Evolutionary conservation across 2,113 vertebrate species (phyloP), one percentile per base, ranked within the genome.

Genomic region (Oncorhynchus keta): DNA sequence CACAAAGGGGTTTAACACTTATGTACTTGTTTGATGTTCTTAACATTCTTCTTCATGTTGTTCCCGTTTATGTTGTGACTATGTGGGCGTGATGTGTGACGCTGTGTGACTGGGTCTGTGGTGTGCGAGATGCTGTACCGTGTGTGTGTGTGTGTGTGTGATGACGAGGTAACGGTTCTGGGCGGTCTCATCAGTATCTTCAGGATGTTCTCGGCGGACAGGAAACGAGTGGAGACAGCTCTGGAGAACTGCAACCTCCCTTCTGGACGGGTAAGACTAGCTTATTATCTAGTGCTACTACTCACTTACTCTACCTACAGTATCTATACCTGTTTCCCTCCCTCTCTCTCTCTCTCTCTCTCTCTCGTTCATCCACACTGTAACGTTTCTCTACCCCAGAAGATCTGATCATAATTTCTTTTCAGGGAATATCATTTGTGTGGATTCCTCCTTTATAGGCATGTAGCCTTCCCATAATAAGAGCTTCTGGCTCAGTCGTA

Each of bases 221-320:
- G 97, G 88, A 98, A 98, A 80, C 91, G 97, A 57, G 96, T 99
- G 28, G 97, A 99, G 90, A 98, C 96, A 0, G 97, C 97, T 0
- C 85, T 99, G 88, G 97, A 99, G 86, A 95, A 95, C 86, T 99
- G 97, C 82, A 95, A 93, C 89, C 96, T 99, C 86, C 96, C 97
- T 72, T 96, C 97, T 70, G 97, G 95, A 84, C 94, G 97, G 94
- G 97, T 99, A 89, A 97, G 96, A 78, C 74, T 1, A 22, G 45
- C 57, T 72, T 14, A 45, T 45, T 45, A 11, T 45, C 8, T 45
- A 45, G n/a, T 26, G 77, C 49, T 49, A n/a, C 39, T 4, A 73
- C 13, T 77, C 66, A 72, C 62, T 32, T 28, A 59, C 24, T 35
- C 13, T 20, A 45, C 39, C 39, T 45, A 45, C 39, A 45, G 39